Evolutionary conservation across 2,888 invertebrate genomes (phyloP).

Genomic region (Monoplex corrugatus): DNA sequence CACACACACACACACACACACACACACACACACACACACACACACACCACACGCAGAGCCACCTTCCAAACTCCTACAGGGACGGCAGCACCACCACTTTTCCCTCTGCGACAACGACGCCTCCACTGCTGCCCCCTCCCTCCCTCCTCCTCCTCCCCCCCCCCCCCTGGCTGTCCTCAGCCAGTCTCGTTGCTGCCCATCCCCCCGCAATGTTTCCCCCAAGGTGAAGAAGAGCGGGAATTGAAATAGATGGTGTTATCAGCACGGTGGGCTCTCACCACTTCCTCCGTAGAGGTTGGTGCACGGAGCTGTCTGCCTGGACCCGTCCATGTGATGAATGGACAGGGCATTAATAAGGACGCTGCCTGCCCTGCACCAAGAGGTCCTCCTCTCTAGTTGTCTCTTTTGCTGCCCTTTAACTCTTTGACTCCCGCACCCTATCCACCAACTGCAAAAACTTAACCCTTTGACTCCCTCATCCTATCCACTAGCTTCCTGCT

Average conservation of each 20-base stretch:
- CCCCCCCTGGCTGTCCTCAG: neutral
- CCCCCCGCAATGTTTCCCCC: conserved; percentile 13
- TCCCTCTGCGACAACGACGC: neutral
- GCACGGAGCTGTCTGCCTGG: conserved; percentile 11
- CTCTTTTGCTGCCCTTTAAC: no score
- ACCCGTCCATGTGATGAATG: conserved; percentile 1
- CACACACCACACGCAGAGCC: neutral
- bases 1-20: neutral
- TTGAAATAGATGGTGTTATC: conserved; percentile 50
- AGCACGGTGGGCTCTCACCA: conserved; percentile 24
- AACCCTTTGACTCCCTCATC: no score
- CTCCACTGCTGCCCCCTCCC: neutral
- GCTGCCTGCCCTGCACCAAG: no score
- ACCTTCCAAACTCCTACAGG: no score
- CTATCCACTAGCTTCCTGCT: no score
- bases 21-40: no score
- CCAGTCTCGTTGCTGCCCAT: neutral
- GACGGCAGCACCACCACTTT: neutral
- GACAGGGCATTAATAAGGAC: neutral
- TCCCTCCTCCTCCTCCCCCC: neutral
- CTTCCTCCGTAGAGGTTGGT: neutral
- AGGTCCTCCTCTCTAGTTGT: no score
- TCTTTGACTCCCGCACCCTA: no score
- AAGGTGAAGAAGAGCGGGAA: conserved; percentile 32
- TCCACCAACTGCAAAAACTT: no score